These are phyloP conservation scores for Loripinus fragilis DNA, from an alignment of 2,888 invertebrate genomes.

Conservation along the genomic window DNA sequence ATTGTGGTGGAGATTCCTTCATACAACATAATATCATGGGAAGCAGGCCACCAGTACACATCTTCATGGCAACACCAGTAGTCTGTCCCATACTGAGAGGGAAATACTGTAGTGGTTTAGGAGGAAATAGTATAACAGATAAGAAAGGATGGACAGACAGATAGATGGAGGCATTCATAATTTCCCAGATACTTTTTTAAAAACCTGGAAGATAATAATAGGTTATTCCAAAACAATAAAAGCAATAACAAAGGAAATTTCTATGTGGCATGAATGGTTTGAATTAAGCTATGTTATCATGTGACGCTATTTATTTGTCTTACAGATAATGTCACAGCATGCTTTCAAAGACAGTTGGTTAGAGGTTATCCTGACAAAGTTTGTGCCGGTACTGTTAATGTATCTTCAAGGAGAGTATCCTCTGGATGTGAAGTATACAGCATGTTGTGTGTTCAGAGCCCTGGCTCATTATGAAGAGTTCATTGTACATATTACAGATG, in stretches of 20 bases:
- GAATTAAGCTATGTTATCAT: too few species aligned
- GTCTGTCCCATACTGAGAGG: too few species aligned
- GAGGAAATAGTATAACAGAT: too few species aligned
- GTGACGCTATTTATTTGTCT: neutral
- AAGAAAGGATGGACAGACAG: neutral
- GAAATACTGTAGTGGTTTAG: too few species aligned
- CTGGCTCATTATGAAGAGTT: constrained; percentile 60
- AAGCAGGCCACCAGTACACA: constrained; percentile 57
- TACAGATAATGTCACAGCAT: constrained; percentile 53
- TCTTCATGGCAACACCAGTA: constrained; percentile 58
- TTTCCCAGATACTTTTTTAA: too few species aligned
- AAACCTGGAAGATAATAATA: too few species aligned
- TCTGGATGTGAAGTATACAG: constrained; percentile 67
- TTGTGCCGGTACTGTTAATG: constrained; percentile 55
- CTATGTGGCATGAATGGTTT: too few species aligned
- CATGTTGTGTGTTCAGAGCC: constrained; percentile 66
- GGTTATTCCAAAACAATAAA: too few species aligned
- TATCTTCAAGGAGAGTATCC: constrained; percentile 52
- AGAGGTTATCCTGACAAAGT: constrained; percentile 38
- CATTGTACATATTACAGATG: constrained; percentile 45
- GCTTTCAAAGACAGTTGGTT: constrained; percentile 52
- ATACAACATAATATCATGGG: constrained; percentile 67
- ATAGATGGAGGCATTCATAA: too few species aligned
- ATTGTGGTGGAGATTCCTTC: constrained; percentile 66
- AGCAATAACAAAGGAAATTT: too few species aligned